Evolutionary conservation across 1,140 invertebrate species (phyloP).

Genomic region (Paralvinella palmiformis): DNA sequence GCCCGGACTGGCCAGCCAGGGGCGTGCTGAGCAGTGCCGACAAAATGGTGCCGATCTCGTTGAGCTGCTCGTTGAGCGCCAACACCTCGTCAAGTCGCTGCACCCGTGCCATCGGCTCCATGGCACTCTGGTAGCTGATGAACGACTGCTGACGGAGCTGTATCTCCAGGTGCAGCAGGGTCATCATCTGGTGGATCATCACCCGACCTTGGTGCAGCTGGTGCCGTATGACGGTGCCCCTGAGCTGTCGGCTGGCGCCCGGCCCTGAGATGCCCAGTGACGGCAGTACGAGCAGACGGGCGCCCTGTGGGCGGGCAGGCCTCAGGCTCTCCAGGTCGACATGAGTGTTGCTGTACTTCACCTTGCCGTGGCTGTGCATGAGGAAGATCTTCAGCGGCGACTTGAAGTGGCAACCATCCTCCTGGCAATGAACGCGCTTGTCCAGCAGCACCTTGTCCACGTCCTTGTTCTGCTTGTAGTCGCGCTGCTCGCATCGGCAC

Average conservation of each 20-base stretch:
- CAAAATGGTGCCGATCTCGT: background rate
- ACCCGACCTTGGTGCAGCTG: conserved; percentile 3
- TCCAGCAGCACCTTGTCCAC: conserved; percentile 1
- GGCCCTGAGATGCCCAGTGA: background rate
- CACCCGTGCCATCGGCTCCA: background rate
- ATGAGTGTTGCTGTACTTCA: background rate
- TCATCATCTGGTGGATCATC: conserved; percentile 11
- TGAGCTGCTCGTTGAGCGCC: conserved; percentile 12
- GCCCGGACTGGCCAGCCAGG: too few species aligned
- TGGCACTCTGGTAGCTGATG: background rate
- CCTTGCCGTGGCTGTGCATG: conserved; percentile 12
- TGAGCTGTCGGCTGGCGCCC: background rate
- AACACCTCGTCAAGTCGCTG: conserved; percentile 14
- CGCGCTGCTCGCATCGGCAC: conserved; percentile 5
- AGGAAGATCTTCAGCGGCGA: conserved; percentile 16
- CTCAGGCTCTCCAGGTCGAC: background rate
- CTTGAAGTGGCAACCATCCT: conserved; percentile 5
- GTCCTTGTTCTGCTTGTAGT: conserved; percentile 6
- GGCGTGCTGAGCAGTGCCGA: too few species aligned
- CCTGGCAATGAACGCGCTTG: conserved; percentile 8
- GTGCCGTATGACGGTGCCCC: background rate
- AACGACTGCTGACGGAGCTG: conserved; percentile 12
- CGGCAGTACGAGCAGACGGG: background rate
- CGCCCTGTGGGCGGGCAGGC: background rate
- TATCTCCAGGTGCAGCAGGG: conserved; percentile 15